Conservation (phyloP, 2,888 invertebrate species). For the Cenopis cana region DNA sequence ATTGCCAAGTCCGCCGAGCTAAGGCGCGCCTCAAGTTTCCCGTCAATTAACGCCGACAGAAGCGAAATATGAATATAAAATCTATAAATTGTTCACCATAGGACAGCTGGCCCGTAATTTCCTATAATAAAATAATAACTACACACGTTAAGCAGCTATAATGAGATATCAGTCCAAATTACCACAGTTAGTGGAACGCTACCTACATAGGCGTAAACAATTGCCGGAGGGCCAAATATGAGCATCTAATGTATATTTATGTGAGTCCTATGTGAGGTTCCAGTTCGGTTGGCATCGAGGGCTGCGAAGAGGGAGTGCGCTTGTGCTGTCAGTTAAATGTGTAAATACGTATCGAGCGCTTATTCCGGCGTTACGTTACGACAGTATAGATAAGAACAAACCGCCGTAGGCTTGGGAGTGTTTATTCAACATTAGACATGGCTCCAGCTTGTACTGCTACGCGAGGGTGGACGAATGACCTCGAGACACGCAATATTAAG, state of each 20-base stretch:
- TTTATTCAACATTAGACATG: slow-evolving; percentile 45
- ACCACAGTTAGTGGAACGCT: slow-evolving; percentile 56
- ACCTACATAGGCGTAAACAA: slow-evolving; percentile 57
- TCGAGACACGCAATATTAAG: slow-evolving; percentile 69
- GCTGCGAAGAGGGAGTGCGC: slow-evolving; percentile 56
- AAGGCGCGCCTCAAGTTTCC: slow-evolving; percentile 58
- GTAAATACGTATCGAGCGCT: slow-evolving; percentile 46
- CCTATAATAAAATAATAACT: slow-evolving; percentile 71
- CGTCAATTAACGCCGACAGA: slow-evolving; percentile 63
- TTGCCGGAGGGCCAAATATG: slow-evolving; percentile 57
- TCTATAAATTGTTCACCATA: slow-evolving; percentile 64
- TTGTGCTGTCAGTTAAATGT: slow-evolving; percentile 49
- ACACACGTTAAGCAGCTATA: slow-evolving; percentile 67
- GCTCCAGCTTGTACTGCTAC: slow-evolving; percentile 30
- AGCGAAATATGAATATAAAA: slow-evolving; percentile 68
- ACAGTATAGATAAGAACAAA: slow-evolving; percentile 39
- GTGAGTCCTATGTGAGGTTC: slow-evolving; percentile 63
- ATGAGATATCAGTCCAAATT: slow-evolving; percentile 69
- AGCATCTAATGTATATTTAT: slow-evolving; percentile 54
- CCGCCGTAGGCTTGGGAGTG: slow-evolving; percentile 33
- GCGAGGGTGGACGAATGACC: slow-evolving; percentile 57
- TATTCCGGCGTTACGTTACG: slow-evolving; percentile 42
- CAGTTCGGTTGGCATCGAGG: slow-evolving; percentile 60
- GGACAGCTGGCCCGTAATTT: slow-evolving; percentile 67
- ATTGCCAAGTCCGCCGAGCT: slow-evolving; percentile 48